Percentiles rank a stretch among this genome's conserved stretches.
Evolutionary conservation across 2,113 vertebrate genomes (phyloP).

Genomic region (Gymnarchus niloticus): DNA sequence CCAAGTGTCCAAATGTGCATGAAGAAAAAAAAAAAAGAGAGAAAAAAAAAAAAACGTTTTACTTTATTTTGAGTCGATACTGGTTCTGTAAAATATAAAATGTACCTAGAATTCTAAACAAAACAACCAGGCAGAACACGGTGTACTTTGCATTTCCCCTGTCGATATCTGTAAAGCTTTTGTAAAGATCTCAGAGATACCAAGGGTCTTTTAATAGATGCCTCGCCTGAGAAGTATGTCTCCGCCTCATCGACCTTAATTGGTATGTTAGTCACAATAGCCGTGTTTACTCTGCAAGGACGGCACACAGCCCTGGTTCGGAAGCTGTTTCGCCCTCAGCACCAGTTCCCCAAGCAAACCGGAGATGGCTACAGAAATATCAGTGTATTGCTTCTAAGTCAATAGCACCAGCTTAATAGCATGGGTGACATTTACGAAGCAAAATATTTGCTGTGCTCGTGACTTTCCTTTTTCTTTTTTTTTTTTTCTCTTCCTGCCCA

Average conservation of each 20-base stretch:
- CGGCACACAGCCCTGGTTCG: neutral
- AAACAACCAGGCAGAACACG: neutral
- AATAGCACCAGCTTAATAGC: neutral
- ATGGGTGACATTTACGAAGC: conserved; percentile 7
- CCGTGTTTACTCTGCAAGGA: neutral
- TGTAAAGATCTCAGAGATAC: neutral
- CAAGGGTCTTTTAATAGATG: neutral
- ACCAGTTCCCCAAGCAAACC: neutral
- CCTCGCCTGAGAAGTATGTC: neutral
- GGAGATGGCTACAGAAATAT: neutral
- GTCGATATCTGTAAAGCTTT: neutral
- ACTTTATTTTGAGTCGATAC: neutral
- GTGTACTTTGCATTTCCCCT: neutral
- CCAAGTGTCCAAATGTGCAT: neutral
- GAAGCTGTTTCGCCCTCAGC: neutral
- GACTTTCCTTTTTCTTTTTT: neutral
- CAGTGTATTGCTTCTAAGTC: neutral
- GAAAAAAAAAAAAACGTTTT: too few species aligned
- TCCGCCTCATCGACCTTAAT: neutral
- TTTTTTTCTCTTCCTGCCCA: too few species aligned
- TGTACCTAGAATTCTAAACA: neutral
- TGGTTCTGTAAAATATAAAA: neutral
- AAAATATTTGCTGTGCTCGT: neutral
- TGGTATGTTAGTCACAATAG: neutral
- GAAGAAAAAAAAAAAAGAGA: too few species aligned